phyloP scores from a whole-genome alignment of 2,113 vertebrate genomes.

The Tylochromis polylepis region DNA sequence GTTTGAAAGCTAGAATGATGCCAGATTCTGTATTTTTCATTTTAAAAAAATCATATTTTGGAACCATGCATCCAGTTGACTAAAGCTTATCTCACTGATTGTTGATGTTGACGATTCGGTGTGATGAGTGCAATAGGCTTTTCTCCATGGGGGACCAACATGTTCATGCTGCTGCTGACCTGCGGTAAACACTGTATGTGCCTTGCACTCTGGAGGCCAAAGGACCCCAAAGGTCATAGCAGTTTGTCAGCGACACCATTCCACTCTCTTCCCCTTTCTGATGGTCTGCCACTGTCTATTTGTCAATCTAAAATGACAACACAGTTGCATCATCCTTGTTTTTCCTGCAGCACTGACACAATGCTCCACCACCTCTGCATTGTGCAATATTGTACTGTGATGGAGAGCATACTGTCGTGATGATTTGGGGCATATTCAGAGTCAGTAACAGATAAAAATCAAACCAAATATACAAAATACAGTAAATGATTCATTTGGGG shows the following conservation, averaged over 20 bases:
- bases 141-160: conserved; percentile 4
- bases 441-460: conserved; percentile 7
- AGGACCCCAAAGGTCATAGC: conserved; percentile 62
- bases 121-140: neutral
- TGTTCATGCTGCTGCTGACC: conserved; percentile 55
- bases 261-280: conserved; percentile 53
- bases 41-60: neutral
- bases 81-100: neutral
- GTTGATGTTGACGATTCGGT: neutral
- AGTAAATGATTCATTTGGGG: neutral
- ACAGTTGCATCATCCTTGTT: conserved; percentile 62
- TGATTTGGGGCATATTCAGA: neutral
- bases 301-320: conserved; percentile 74
- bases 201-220: conserved; percentile 60
- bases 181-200: conserved; percentile 63
- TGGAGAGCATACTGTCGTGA: neutral
- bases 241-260: conserved; percentile 70
- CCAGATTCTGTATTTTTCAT: neutral
- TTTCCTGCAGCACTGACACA: conserved; percentile 59
- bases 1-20: conserved; percentile 18
- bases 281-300: conserved; percentile 70
- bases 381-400: conserved; percentile 11
- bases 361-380: conserved; percentile 42
- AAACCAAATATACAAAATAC: conserved; percentile 4
- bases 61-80: neutral